These are phyloP conservation scores for Drosophila tristis DNA, from an alignment of 1,140 invertebrate species.

Conservation along the genomic window DNA sequence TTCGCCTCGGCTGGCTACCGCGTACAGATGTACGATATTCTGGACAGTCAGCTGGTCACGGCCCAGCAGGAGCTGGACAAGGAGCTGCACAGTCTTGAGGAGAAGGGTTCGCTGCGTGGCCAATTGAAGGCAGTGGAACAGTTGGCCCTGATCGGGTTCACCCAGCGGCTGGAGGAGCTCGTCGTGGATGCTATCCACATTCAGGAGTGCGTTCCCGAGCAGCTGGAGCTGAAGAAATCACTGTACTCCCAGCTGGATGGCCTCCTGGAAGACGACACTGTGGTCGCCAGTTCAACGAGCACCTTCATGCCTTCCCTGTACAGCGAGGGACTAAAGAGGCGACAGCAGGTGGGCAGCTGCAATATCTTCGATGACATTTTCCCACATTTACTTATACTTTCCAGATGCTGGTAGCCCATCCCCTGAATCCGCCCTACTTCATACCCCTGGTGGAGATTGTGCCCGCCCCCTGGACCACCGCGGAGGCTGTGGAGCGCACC, in stretches of 20 bases:
- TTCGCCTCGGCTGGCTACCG: constrained; percentile 95
- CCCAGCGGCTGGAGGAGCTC: constrained; percentile 87
- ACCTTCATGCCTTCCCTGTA: constrained; percentile 95
- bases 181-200: constrained; percentile 89
- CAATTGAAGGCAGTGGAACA: constrained; percentile 90
- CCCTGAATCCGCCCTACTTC: constrained; percentile 98
- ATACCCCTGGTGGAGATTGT: constrained; percentile 97
- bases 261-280: constrained; percentile 88
- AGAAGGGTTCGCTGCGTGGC: constrained; percentile 90
- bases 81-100: constrained; percentile 90
- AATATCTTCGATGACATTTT: neutral
- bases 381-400: neutral
- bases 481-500: constrained; percentile 85
- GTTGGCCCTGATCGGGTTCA: constrained; percentile 90
- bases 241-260: constrained; percentile 92
- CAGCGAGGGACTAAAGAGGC: constrained; percentile 86
- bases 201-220: constrained; percentile 97
- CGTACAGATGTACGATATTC: constrained; percentile 93
- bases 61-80: constrained; percentile 90
- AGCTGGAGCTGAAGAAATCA: constrained; percentile 92
- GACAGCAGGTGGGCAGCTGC: constrained; percentile 52
- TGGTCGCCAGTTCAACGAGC: constrained; percentile 95
- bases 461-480: constrained; percentile 94
- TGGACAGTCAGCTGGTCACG: constrained; percentile 89
- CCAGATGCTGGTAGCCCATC: constrained; percentile 89